Conservation (phyloP, 2,113 vertebrate genomes). For the Numida meleagris region DNA sequence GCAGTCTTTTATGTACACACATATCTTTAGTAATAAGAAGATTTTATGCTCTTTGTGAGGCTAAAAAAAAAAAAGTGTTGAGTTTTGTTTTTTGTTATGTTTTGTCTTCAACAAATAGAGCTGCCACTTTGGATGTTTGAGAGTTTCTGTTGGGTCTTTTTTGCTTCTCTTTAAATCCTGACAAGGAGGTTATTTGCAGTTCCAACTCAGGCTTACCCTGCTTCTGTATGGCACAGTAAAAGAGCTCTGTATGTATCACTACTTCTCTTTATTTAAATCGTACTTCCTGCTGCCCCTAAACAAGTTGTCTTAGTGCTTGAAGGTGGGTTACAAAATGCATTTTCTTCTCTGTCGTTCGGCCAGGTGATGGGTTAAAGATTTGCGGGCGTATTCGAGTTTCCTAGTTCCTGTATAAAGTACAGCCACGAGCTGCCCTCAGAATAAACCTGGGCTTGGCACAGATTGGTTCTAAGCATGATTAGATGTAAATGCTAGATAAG, state of each 20-base stretch:
- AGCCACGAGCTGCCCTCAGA: conserved; percentile 8
- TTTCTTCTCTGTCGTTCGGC: neutral
- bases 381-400: neutral
- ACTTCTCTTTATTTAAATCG: neutral
- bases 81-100: neutral
- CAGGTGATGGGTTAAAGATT: neutral
- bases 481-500: neutral
- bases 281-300: neutral
- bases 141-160: neutral
- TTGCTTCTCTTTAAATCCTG: neutral
- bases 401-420: neutral
- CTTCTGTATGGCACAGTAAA: neutral
- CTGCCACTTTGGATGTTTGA: neutral
- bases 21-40: neutral
- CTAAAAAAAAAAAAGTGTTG: neutral
- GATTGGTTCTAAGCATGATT: neutral
- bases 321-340: neutral
- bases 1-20: neutral
- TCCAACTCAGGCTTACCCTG: neutral
- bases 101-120: neutral
- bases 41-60: neutral
- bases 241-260: neutral
- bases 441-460: conserved; percentile 30
- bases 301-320: neutral
- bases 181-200: neutral